Evolutionary conservation across 1,140 invertebrate species (phyloP), one percentile per base, ranked within the genome.

Genomic region (Gonioctena quinquepunctata): DNA sequence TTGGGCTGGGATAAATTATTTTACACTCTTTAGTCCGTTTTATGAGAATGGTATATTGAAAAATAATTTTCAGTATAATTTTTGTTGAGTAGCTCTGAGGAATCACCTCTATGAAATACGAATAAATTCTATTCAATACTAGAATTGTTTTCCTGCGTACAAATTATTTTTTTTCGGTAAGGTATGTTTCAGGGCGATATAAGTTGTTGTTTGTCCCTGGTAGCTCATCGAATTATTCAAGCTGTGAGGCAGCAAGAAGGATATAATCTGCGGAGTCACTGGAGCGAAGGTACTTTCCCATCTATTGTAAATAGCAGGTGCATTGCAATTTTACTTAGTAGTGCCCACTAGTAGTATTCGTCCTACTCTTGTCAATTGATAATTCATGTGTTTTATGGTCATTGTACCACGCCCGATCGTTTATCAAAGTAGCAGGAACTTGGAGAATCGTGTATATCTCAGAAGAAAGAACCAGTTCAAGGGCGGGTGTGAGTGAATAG

Each of bases 291-390:
- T 25, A 18, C 23, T 63, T 69, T 69, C 52, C 23, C 57, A 68
- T 67, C 19, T 11, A 27, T 19, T 16, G 28, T 18, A 68, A 73
- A 73, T 73, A 65, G 68, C 72, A 73, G 72, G 72, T 73, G 72
- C 68, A 25, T 62, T 50, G 50, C 33, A 61, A 61, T 26, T 69
- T 68, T 70, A 50, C 26, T 33, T 61, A 13, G 49, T 59, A 22
- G 57, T 70, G 65, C 68, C 72, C 62, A 72, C 73, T 52, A 70
- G 73, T 72, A 71, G 52, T 67, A 75, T 72, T 72, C 73, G 73
- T 66, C 73, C 73, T 75, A 75, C 73, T 75, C 73, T 72, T 72
- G 73, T 75, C 73, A 72, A 75, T 75, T 72, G 73, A 72, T 75
- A 75, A 75, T 75, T 75, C 70, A 72, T 75, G 72, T 68, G 71